A percentile compares a stretch with the other conserved stretches of the same genome.
phyloP scores from a whole-genome alignment of 1,140 invertebrate species.

The Panonychus citri region DNA sequence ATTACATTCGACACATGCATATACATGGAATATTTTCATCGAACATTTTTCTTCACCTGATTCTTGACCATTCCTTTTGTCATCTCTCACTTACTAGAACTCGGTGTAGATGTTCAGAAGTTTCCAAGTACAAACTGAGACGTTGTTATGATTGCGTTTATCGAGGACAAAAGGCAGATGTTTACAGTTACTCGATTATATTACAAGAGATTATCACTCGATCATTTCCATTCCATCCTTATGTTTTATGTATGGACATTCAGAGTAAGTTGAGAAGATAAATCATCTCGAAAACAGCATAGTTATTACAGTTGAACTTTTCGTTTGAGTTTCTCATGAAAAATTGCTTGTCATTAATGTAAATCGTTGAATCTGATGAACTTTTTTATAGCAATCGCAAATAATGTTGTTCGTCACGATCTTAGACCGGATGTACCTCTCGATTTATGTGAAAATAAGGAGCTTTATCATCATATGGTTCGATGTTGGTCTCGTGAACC shows the following conservation, averaged over 20 bases:
- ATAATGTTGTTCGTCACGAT: background rate
- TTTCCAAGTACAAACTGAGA: slow-evolving; percentile 1
- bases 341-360: too few species aligned
- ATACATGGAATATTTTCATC: too few species aligned
- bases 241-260: slow-evolving; percentile 1
- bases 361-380: too few species aligned
- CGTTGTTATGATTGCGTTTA: background rate
- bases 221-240: slow-evolving; percentile 19
- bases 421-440: slow-evolving; percentile 32
- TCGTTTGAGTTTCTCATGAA: too few species aligned
- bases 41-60: too few species aligned
- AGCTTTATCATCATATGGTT: slow-evolving; percentile 31
- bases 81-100: too few species aligned
- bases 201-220: slow-evolving; percentile 47
- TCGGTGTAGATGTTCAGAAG: slow-evolving; percentile 28
- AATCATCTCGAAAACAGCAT: too few species aligned
- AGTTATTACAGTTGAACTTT: too few species aligned
- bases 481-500: slow-evolving; percentile 70
- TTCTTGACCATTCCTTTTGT: too few species aligned
- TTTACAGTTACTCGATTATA: slow-evolving; percentile 86
- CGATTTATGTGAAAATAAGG: slow-evolving; percentile 32
- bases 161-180: slow-evolving; percentile 33
- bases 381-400: background rate
- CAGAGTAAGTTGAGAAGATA: background rate
- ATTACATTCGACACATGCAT: too few species aligned